phyloP scores from a whole-genome alignment of 1,140 invertebrate genomes.

The Zaprionus gabonicus region DNA sequence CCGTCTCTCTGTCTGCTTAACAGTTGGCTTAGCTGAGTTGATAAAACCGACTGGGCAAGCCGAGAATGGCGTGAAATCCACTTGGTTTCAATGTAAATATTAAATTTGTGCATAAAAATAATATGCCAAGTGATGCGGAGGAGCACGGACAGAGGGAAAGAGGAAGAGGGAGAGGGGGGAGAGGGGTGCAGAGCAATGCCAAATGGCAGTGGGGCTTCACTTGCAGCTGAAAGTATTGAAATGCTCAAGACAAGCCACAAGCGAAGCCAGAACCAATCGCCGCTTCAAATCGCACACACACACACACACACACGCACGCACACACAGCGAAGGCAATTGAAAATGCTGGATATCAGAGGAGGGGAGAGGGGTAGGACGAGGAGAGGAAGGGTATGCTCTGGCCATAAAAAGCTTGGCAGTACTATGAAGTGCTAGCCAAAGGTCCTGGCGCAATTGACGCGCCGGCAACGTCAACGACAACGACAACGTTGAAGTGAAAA shows the following conservation, averaged over 20 bases:
- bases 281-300: slow-evolving; percentile 11
- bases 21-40: slow-evolving; percentile 13
- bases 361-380: background rate
- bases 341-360: background rate
- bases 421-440: slow-evolving; percentile 72
- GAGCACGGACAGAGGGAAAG: background rate
- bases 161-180: background rate
- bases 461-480: slow-evolving; percentile 46
- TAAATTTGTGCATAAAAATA: slow-evolving; percentile 80
- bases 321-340: background rate
- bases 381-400: background rate
- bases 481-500: slow-evolving; percentile 16
- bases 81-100: slow-evolving; percentile 79
- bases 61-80: slow-evolving; percentile 58
- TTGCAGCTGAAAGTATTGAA: slow-evolving; percentile 31
- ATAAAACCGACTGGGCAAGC: slow-evolving; percentile 31
- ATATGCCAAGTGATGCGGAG: slow-evolving; percentile 31
- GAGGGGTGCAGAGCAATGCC: slow-evolving; percentile 6
- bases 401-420: slow-evolving; percentile 52
- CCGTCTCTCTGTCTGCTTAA: background rate
- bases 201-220: slow-evolving; percentile 21
- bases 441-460: slow-evolving; percentile 75
- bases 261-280: slow-evolving; percentile 49
- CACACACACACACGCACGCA: background rate
- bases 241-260: slow-evolving; percentile 13